Evolutionary conservation across 2,797 vertebrate genomes (phyloP).

Genomic region (Myotis vivesi): DNA sequence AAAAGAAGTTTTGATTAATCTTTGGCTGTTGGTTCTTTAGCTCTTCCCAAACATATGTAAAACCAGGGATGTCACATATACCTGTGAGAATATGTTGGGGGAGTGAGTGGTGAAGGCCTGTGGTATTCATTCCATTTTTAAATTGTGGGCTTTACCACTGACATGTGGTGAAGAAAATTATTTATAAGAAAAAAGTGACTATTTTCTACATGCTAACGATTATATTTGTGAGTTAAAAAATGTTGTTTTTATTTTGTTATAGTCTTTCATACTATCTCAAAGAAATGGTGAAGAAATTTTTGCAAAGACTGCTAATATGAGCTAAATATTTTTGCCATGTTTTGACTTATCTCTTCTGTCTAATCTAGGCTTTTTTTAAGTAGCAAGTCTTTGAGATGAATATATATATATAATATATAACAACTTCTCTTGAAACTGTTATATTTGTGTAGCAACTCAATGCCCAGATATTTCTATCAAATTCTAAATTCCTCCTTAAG

Average conservation of each 20-base stretch:
- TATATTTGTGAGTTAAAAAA: background rate
- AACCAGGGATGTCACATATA: background rate
- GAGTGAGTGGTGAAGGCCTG: background rate
- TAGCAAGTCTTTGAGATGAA: background rate
- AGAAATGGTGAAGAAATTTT: background rate
- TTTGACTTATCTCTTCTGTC: background rate
- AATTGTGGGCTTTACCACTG: background rate
- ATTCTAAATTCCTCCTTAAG: slow-evolving; percentile 1
- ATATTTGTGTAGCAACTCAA: background rate
- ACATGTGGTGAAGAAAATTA: background rate
- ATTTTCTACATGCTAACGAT: background rate
- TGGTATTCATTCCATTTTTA: background rate
- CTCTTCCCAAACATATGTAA: background rate
- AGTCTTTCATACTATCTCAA: background rate
- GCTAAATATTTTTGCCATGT: background rate
- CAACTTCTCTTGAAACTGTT: background rate
- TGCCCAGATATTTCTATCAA: background rate
- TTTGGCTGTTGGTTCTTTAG: background rate
- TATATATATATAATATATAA: background rate
- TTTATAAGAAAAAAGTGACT: background rate
- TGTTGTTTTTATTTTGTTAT: background rate
- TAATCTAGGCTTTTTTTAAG: background rate
- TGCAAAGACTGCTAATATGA: background rate
- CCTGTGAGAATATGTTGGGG: background rate
- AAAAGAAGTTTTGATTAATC: background rate